Conservation (phyloP, 2,888 invertebrate species). For the Rhynchonema sp. region DNA sequence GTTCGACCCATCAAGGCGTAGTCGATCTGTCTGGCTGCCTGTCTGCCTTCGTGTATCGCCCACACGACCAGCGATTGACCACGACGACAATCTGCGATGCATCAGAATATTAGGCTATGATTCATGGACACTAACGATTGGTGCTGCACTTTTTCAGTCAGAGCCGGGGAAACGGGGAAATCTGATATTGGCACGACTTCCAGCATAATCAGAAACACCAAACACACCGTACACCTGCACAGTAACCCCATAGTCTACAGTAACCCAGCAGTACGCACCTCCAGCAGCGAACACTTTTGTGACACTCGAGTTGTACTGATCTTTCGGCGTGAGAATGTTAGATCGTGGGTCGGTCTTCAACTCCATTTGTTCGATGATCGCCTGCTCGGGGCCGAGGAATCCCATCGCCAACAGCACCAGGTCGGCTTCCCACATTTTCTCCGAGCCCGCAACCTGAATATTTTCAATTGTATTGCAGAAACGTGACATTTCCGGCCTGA, state of each 20-base stretch:
- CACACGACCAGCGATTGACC: slow-evolving; percentile 98
- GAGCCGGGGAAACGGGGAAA: too few species aligned
- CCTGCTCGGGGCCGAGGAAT: slow-evolving; percentile 40
- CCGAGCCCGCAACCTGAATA: background rate
- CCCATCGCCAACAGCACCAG: slow-evolving; percentile 80
- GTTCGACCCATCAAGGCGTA: slow-evolving; percentile 52
- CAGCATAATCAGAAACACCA: too few species aligned
- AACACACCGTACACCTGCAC: too few species aligned
- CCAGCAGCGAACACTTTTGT: slow-evolving; percentile 82
- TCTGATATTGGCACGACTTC: too few species aligned
- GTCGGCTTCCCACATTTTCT: background rate
- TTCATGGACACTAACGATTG: too few species aligned
- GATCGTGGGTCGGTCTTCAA: slow-evolving; percentile 71
- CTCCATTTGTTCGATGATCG: slow-evolving; percentile 55
- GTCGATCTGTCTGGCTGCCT: slow-evolving; percentile 84
- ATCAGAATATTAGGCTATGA: too few species aligned
- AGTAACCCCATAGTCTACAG: too few species aligned
- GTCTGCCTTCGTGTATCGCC: slow-evolving; percentile 95
- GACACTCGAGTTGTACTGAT: slow-evolving; percentile 56
- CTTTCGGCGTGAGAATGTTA: slow-evolving; percentile 61
- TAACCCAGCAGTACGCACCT: slow-evolving; percentile 40
- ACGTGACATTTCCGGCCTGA: too few species aligned
- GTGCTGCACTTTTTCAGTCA: background rate
- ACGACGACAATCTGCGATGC: slow-evolving; percentile 87
- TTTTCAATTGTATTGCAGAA: too few species aligned